Evolutionary conservation across 2,888 invertebrate genomes (phyloP).

Genomic region (Pterobdella sp.): DNA sequence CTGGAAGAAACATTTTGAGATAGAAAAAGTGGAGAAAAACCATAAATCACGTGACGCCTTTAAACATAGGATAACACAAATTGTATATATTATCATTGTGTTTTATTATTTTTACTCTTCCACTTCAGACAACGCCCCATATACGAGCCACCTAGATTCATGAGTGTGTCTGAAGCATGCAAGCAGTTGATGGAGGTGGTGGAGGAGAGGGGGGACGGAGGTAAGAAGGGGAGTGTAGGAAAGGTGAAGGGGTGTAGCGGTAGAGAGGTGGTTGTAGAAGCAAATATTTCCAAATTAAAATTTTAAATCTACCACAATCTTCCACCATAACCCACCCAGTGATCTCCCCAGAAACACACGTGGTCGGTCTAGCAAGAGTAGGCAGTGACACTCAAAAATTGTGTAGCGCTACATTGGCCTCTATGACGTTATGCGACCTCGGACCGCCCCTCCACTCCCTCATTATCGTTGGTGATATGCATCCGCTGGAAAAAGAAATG

Average conservation of each 20-base stretch:
- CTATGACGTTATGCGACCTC: slow-evolving; percentile 67
- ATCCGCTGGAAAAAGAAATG: slow-evolving; percentile 85
- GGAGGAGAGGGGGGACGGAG: slow-evolving; percentile 38
- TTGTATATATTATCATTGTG: no score
- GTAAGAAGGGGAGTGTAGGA: background rate
- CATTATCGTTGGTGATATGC: slow-evolving; percentile 76
- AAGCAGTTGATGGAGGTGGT: slow-evolving; percentile 73
- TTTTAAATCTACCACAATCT: background rate
- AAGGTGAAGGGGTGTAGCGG: background rate
- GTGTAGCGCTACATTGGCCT: slow-evolving; percentile 63
- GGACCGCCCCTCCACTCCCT: slow-evolving; percentile 89
- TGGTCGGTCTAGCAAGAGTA: slow-evolving; percentile 81
- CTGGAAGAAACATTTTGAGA: no score
- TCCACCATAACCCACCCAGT: slow-evolving; percentile 39
- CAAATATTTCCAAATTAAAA: background rate
- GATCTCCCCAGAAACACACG: slow-evolving; percentile 57
- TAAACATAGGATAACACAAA: no score
- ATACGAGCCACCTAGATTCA: slow-evolving; percentile 85
- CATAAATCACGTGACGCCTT: no score
- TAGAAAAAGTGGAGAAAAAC: no score
- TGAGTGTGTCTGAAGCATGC: slow-evolving; percentile 81
- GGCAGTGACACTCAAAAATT: slow-evolving; percentile 71
- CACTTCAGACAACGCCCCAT: slow-evolving; percentile 64
- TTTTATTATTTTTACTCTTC: no score
- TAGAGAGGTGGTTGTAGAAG: background rate